Evolutionary conservation across 2,797 vertebrate genomes (phyloP), one percentile per base, ranked within the genome.

Genomic region (Darevskia mixta): DNA sequence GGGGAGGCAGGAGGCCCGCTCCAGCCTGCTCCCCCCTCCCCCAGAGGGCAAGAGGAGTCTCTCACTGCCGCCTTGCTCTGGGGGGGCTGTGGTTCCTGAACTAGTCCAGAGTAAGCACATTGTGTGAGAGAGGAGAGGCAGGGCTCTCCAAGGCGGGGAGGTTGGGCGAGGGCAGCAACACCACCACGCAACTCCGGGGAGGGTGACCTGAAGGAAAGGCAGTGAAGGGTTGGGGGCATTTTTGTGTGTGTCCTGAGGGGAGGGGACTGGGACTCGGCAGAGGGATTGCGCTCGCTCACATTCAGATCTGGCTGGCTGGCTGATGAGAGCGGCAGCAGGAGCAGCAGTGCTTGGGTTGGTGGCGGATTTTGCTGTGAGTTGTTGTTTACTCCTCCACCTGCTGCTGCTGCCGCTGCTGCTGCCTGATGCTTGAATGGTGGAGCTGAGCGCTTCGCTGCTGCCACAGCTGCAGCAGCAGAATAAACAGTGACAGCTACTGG

Each of bases 401-500:
- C 93, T 94, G 94, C 94, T 93, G 77, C 87, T 49, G 73, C 87
- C 97, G 93, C 93, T 94, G 94, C 94, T 93, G 77, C 87, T 49
- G 73, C 87, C 97, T 95, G 98, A 95, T 94, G 97, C 97, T 97
- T 98, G 98, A 98, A 99, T 99, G 98, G 98, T 98, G 98, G 96
- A 96, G 95, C 98, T 97, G 97, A 95, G 97, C 95, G 96, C 98
- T 98, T 98, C 97, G 98, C 98, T 98, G 98, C 98, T 98, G 66
- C 66, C 49, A 49, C 3, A 0, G 67, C 67, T 25, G 67, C 67
- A 29, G 27, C 79, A 6, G 98, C 97, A 97, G 98, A 98, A 97
- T 97, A 97, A 98, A 98, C 98, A 98, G 97, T 99, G 98, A 99
- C 98, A 98, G 98, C 98, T 98, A 97, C 95, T 98, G 98, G 98